These are phyloP conservation scores for Thelaira solivaga DNA, from an alignment of 2,888 invertebrate genomes.

Conservation along the genomic window DNA sequence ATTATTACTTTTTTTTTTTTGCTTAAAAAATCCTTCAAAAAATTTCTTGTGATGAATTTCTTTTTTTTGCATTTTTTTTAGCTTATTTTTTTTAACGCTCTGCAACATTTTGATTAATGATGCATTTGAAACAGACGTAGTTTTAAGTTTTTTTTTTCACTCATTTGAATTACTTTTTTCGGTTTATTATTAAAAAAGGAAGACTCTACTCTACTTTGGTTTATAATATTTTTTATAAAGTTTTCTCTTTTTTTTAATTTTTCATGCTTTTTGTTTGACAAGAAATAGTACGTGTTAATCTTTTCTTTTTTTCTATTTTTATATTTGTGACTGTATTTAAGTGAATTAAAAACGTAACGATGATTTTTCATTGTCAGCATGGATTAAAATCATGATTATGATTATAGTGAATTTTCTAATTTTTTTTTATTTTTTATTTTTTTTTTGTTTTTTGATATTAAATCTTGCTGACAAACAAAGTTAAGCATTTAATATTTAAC, in stretches of 20 bases:
- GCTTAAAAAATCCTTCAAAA: constrained; percentile 44
- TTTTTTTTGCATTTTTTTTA: constrained; percentile 28
- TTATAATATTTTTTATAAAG: neutral
- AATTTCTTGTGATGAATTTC: constrained; percentile 55
- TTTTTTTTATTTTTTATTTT: constrained; percentile 4
- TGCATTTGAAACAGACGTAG: constrained; percentile 61
- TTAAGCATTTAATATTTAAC: no score
- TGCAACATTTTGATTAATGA: constrained; percentile 61
- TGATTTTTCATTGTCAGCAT: constrained; percentile 62
- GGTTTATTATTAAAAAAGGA: constrained; percentile 23
- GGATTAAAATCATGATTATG: constrained; percentile 60
- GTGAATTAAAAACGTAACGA: constrained; percentile 60
- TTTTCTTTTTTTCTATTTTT: constrained; percentile 57
- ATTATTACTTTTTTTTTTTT: constrained; percentile 10
- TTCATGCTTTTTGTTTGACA: constrained; percentile 14
- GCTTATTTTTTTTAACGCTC: constrained; percentile 5
- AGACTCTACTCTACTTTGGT: constrained; percentile 4
- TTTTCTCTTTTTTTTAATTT: constrained; percentile 8
- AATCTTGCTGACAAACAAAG: constrained; percentile 15
- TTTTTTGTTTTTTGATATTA: constrained; percentile 12
- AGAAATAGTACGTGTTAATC: constrained; percentile 59
- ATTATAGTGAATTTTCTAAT: no score
- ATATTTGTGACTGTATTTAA: constrained; percentile 53
- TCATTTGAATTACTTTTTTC: no score
- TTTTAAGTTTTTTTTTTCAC: constrained; percentile 47